Base-by-base conservation (phyloP, 2,797 vertebrate species). In the Melanotaenia parkinsoni region DNA sequence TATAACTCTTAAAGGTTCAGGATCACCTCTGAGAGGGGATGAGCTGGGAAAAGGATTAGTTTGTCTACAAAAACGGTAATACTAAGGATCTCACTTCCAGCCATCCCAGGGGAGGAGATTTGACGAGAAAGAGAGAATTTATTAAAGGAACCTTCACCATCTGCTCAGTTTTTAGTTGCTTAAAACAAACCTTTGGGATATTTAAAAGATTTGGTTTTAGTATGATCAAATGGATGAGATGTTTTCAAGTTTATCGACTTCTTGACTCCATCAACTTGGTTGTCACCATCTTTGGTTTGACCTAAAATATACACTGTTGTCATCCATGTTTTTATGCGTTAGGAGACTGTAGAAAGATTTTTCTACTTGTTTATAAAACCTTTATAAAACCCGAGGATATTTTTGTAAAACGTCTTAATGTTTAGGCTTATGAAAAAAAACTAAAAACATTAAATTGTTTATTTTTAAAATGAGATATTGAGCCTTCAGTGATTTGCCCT, bases 21-120 rank as follows among this genome's bases (percentile, higher is more conserved):
- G 91, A 84, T 91, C 90, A 87, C 24, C 59, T 70, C 70, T 84
- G 58, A 85, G 77, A 91, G 68, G 63, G 77, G 79, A 90, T 88
- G 80, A 92, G 80, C 67, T 61, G 69, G 66, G 67, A 74, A 72
- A 85, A 56, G 84, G 80, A 91, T 92, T 88, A 94, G 59, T 50
- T 74, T n/a, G 11, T 73, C 63, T 43, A 72, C 40, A 76, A 54
- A 66, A 80, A 74, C 80, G 74, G 68, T 67, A 76, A 87, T 90
- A 84, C 73, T 37, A 40, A 81, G 72, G 88, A 89, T 90, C 88
- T 90, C 80, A 82, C 85, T 85, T 84, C 70, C 2, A 79, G 59
- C 65, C 38, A 66, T 74, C 64, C 10, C 62, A 63, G 50, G 33
- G 67, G n/a, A 56, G 35, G 58, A 2, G n/a, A 57, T 54, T 33